Conservation (phyloP, 35 echinoderm and acorn worm genomes). For the Ptychodera flava region DNA sequence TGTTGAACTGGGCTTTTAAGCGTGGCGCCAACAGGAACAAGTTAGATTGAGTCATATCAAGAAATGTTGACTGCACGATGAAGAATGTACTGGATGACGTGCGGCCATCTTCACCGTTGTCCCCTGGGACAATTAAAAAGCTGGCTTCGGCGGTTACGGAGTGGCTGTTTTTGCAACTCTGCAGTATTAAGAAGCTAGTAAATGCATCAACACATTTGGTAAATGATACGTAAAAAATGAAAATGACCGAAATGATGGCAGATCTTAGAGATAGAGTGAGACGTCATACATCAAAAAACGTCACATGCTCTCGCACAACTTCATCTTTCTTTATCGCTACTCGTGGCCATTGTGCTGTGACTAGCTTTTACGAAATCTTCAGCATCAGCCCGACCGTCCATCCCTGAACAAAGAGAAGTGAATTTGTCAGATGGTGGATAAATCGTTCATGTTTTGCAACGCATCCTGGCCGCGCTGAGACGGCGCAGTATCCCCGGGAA, state of each 20-base stretch:
- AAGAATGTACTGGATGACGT: not conserved
- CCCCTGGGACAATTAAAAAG: not conserved
- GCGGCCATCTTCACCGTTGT: not conserved
- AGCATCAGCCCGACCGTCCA: too few relatives aligned
- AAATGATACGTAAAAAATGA: not conserved
- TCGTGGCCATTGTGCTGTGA: too few relatives aligned
- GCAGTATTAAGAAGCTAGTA: not conserved
- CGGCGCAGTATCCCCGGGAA: too few relatives aligned
- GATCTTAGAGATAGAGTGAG: not conserved
- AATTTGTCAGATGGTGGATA: too few relatives aligned
- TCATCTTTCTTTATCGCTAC: too few relatives aligned
- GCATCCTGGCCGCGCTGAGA: too few relatives aligned
- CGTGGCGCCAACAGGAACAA: not conserved
- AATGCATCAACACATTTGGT: not conserved
- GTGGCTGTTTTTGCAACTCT: not conserved
- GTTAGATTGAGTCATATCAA: not conserved
- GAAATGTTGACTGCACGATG: not conserved
- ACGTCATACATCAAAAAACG: not conserved
- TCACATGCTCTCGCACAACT: too few relatives aligned
- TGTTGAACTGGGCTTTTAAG: not conserved
- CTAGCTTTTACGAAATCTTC: too few relatives aligned
- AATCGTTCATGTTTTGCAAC: too few relatives aligned
- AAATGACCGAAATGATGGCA: not conserved
- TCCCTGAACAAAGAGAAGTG: too few relatives aligned
- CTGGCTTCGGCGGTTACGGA: not conserved